phyloP scores from a whole-genome alignment of 2,797 vertebrate genomes.

The Luscinia luscinia region DNA sequence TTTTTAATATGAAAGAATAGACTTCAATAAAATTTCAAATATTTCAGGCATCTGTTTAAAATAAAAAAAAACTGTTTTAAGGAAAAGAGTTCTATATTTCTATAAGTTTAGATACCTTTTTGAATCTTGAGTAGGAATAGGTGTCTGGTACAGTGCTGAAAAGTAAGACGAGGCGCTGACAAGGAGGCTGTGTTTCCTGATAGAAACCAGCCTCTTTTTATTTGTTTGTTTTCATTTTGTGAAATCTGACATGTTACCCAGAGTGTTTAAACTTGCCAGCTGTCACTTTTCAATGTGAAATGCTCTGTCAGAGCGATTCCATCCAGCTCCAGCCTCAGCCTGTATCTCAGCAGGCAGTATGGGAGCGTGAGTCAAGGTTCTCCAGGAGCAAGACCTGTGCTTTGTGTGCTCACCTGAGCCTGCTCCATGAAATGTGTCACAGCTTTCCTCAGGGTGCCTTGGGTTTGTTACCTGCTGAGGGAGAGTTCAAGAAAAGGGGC shows the following conservation, averaged over 20 bases:
- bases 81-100: not conserved
- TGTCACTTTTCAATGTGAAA: not conserved
- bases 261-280: not conserved
- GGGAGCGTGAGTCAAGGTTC: not conserved
- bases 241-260: not conserved
- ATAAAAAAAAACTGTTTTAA: not conserved
- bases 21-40: not conserved
- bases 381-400: not conserved
- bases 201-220: not conserved
- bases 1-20: not conserved
- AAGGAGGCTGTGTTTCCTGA: not conserved
- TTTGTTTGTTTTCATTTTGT: not conserved
- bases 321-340: not conserved
- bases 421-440: not conserved
- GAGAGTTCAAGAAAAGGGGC: not conserved
- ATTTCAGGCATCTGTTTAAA: not conserved
- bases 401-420: not conserved
- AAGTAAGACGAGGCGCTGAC: not conserved
- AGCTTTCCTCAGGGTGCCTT: not conserved
- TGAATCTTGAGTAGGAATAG: not conserved
- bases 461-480: not conserved
- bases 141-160: not conserved
- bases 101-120: not conserved
- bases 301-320: not conserved
- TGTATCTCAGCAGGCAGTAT: not conserved